These are phyloP conservation scores for Pungitius pungitius DNA, from an alignment of 2,113 vertebrate genomes.

Conservation along the genomic window DNA sequence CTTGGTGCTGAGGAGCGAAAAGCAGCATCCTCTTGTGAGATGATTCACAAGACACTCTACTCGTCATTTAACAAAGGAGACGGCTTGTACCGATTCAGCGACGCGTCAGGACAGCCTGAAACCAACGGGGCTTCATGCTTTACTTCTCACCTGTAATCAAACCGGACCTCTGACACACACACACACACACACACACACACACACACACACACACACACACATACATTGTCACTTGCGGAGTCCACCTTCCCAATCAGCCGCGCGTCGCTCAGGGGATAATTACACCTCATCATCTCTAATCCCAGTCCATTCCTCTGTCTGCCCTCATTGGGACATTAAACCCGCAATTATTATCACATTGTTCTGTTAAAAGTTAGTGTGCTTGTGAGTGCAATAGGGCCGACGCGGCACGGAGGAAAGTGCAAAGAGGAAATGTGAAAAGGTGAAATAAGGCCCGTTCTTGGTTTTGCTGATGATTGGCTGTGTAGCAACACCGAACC, in stretches of 20 bases:
- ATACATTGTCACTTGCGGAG: conserved; percentile 24
- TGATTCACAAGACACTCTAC: neutral
- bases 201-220: too few species aligned
- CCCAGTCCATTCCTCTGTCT: conserved; percentile 37
- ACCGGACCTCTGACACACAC: conserved; percentile 71
- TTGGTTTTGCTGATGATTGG: conserved; percentile 4
- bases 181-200: too few species aligned
- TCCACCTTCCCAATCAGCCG: conserved; percentile 41
- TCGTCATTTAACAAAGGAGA: neutral
- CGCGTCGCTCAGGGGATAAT: conserved; percentile 54
- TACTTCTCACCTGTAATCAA: conserved; percentile 46
- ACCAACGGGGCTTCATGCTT: neutral
- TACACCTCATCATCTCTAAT: conserved; percentile 66
- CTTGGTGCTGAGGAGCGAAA: neutral
- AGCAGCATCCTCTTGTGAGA: neutral
- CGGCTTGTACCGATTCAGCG: neutral
- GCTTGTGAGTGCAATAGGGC: conserved; percentile 36
- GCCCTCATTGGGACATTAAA: conserved; percentile 59
- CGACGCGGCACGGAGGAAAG: conserved; percentile 21
- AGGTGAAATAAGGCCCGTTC: conserved; percentile 14
- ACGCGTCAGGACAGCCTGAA: neutral
- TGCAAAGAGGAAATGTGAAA: conserved; percentile 4
- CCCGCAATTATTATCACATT: conserved; percentile 59
- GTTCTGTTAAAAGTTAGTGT: conserved; percentile 61
- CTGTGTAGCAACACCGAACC: neutral